Evolutionary conservation across 1,140 invertebrate species (phyloP).

Genomic region (Brachionus asplanchnoidis): DNA sequence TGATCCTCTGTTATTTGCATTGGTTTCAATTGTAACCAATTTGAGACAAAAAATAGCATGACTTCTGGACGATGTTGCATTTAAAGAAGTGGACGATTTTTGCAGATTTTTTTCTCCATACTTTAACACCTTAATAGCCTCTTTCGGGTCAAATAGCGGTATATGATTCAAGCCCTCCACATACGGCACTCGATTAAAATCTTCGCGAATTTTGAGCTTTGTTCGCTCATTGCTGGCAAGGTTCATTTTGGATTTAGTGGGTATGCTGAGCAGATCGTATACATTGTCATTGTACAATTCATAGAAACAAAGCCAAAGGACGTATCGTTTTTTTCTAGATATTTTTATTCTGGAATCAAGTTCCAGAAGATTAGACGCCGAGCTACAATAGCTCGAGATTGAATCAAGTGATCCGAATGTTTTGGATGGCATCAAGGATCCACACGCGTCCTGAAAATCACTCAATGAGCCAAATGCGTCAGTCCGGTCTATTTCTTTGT

Average conservation of each 20-base stretch:
- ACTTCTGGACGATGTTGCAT: constrained; percentile 75
- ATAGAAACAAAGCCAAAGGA: constrained; percentile 78
- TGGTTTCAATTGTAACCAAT: constrained; percentile 57
- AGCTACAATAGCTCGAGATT: constrained; percentile 45
- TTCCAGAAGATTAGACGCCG: constrained; percentile 46
- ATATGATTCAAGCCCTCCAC: constrained; percentile 70
- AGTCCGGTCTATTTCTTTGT: constrained; percentile 16
- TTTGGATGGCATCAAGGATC: constrained; percentile 43
- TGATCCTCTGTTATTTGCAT: background rate
- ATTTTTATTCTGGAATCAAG: constrained; percentile 50
- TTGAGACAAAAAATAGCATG: constrained; percentile 77
- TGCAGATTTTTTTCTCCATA: constrained; percentile 73
- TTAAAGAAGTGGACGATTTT: constrained; percentile 76
- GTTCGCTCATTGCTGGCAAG: constrained; percentile 44
- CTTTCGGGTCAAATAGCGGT: constrained; percentile 68
- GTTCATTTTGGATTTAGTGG: background rate
- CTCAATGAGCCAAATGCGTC: constrained; percentile 45
- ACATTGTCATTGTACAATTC: constrained; percentile 90
- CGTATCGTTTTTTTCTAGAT: constrained; percentile 49
- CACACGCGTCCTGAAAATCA: constrained; percentile 47
- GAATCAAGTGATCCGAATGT: constrained; percentile 40
- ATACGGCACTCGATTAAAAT: constrained; percentile 65
- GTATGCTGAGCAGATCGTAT: constrained; percentile 69
- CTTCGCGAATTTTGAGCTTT: constrained; percentile 61
- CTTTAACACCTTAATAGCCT: constrained; percentile 70